A percentile compares a stretch with the other conserved stretches of the same genome.
Conservation (phyloP, 2,113 vertebrate genomes). For the Stegastes partitus region DNA sequence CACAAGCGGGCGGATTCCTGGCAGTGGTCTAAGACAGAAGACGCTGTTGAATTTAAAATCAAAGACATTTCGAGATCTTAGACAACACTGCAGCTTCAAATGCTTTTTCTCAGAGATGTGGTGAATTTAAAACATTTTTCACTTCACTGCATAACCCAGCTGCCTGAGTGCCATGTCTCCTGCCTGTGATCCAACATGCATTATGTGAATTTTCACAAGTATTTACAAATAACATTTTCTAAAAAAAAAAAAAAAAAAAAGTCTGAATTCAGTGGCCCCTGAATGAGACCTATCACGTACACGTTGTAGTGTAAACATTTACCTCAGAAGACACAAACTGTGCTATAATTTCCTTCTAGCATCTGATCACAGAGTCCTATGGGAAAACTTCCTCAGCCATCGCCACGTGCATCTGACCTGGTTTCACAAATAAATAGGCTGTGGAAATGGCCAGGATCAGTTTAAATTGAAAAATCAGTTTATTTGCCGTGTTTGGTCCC, state of each 20-base stretch:
- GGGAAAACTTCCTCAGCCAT: slow-evolving; percentile 48
- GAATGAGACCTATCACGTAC: not conserved
- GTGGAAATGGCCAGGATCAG: slow-evolving; percentile 38
- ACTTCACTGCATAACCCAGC: not conserved
- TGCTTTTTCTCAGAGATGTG: slow-evolving; percentile 40
- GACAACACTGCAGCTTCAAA: slow-evolving; percentile 51
- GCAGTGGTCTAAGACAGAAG: slow-evolving; percentile 31
- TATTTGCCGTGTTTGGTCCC: slow-evolving; percentile 36
- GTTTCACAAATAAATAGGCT: slow-evolving; percentile 66
- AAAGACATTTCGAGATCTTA: slow-evolving; percentile 59
- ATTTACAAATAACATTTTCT: slow-evolving; percentile 15
- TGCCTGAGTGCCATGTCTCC: slow-evolving; percentile 4
- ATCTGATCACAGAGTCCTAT: slow-evolving; percentile 40
- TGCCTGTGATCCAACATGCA: slow-evolving; percentile 13
- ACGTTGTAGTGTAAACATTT: slow-evolving; percentile 3
- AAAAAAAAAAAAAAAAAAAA: fast-evolving
- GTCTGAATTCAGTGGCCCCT: not conserved
- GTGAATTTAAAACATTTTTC: slow-evolving; percentile 45
- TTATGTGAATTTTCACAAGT: slow-evolving; percentile 1
- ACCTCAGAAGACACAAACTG: slow-evolving; percentile 30
- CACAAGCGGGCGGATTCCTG: slow-evolving; percentile 23
- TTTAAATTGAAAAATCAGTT: slow-evolving; percentile 48
- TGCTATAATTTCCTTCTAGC: slow-evolving; percentile 33
- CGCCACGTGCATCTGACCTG: slow-evolving; percentile 56
- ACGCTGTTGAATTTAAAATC: slow-evolving; percentile 64